These are phyloP conservation scores for Rhincodon typus DNA, from an alignment of 2,797 vertebrate genomes.

Conservation along the genomic window DNA sequence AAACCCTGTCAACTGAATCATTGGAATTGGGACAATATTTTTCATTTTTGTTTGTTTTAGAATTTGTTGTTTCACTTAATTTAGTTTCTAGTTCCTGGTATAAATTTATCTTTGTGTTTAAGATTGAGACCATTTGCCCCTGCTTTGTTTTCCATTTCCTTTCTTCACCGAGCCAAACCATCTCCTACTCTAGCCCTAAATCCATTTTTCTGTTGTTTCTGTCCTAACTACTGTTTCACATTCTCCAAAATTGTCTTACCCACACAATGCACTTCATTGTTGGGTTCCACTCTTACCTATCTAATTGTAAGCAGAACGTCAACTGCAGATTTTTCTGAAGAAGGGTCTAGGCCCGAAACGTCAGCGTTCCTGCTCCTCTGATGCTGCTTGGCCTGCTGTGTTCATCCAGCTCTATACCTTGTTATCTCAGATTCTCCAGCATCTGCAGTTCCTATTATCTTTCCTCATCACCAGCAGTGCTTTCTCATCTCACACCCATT, in stretches of 20 bases:
- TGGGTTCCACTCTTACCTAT: background rate
- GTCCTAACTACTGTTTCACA: background rate
- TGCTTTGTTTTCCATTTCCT: background rate
- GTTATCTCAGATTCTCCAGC: too few relatives aligned
- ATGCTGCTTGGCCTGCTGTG: too few relatives aligned
- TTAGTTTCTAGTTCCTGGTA: background rate
- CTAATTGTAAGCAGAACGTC: background rate
- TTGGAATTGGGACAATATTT: background rate
- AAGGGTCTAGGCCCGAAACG: too few relatives aligned
- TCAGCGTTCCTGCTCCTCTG: too few relatives aligned
- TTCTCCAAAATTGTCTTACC: background rate
- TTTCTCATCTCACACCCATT: background rate
- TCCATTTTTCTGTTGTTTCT: background rate
- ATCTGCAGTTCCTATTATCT: too few relatives aligned
- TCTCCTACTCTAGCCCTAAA: background rate
- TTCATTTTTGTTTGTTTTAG: background rate
- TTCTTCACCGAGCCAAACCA: background rate
- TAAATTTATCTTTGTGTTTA: background rate
- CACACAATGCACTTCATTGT: background rate
- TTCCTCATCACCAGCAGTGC: background rate
- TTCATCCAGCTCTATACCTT: too few relatives aligned
- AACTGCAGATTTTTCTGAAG: background rate
- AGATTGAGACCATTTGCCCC: background rate
- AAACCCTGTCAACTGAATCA: background rate
- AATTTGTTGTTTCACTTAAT: background rate